Percentiles rank a stretch among this genome's conserved stretches.
These are phyloP conservation scores for Amphipyra tragopoginis DNA, from an alignment of 2,888 invertebrate genomes.

Conservation along the genomic window DNA sequence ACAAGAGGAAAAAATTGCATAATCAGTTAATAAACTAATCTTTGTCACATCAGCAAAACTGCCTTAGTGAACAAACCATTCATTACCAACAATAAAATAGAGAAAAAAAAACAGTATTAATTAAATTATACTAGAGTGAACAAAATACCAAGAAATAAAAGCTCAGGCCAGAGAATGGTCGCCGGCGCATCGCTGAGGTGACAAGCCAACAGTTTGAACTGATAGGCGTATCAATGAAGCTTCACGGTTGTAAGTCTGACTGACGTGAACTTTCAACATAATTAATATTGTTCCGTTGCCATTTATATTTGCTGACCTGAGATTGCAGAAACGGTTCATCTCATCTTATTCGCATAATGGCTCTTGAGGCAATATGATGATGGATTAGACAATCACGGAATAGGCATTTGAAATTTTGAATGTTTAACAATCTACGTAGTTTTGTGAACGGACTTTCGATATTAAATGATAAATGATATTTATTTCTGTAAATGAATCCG, in stretches of 20 bases:
- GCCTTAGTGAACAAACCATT: neutral
- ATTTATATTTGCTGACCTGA: constrained; percentile 52
- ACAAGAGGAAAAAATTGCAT: too few species aligned
- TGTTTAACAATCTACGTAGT: neutral
- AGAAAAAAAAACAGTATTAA: constrained; percentile 1
- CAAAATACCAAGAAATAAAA: constrained; percentile 17
- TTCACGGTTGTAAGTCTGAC: constrained; percentile 64
- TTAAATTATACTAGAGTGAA: constrained; percentile 1
- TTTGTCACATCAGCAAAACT: too few species aligned
- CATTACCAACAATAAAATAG: too few species aligned
- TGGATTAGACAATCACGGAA: constrained; percentile 15
- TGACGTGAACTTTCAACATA: constrained; percentile 66
- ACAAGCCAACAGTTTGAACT: constrained; percentile 54
- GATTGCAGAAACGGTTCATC: constrained; percentile 52
- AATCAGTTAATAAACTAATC: too few species aligned
- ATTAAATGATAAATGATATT: too few species aligned
- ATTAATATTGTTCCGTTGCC: constrained; percentile 62
- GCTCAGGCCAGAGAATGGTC: constrained; percentile 3
- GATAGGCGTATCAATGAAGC: constrained; percentile 65
- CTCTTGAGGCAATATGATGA: constrained; percentile 21
- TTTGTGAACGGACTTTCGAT: too few species aligned
- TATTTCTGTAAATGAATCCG: too few species aligned
- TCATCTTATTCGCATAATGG: constrained; percentile 18
- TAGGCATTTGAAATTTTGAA: constrained; percentile 28
- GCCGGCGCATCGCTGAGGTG: constrained; percentile 27